Evolutionary conservation across 2,797 vertebrate species (phyloP).

Genomic region (Smutsia temminckii): DNA sequence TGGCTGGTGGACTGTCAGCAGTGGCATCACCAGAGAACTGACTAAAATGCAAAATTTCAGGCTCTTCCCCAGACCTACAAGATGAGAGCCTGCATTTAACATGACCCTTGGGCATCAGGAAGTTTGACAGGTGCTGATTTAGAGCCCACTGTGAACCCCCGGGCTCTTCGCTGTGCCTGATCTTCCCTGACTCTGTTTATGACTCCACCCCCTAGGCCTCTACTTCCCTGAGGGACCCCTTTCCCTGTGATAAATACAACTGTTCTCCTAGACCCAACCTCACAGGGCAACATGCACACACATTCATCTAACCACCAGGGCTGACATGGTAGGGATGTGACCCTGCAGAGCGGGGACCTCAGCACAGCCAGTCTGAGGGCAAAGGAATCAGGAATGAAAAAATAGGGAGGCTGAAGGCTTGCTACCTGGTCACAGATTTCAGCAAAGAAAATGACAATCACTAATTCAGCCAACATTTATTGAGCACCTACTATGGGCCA

Average conservation of each 20-base stretch:
- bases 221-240: background rate
- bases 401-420: background rate
- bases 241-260: background rate
- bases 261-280: background rate
- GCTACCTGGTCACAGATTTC: background rate
- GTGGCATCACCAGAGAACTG: background rate
- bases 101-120: background rate
- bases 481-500: background rate
- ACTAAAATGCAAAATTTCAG: background rate
- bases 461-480: background rate
- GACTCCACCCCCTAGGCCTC: background rate
- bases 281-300: background rate
- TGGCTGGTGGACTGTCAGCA: background rate
- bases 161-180: background rate
- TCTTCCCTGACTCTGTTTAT: background rate
- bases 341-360: background rate
- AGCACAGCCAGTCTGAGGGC: background rate
- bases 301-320: background rate
- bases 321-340: background rate
- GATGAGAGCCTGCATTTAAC: background rate
- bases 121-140: background rate
- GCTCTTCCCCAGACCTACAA: background rate
- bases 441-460: conserved; percentile 22
- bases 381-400: background rate
- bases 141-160: background rate